Base-by-base conservation (phyloP, 2,888 invertebrate species). In the Anthophora plumipes region DNA sequence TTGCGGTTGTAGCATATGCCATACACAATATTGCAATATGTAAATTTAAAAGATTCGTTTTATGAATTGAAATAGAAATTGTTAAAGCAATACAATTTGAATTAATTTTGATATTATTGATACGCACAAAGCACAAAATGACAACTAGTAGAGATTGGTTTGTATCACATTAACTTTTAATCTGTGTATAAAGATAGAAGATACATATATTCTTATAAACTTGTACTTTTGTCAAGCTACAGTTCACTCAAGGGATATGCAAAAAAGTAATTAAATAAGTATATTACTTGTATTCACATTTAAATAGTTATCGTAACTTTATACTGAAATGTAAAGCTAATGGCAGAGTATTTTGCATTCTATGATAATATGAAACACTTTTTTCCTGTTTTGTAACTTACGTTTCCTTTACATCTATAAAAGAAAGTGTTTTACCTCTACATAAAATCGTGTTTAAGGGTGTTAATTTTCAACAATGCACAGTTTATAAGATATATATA, bases 301-400 rank as follows among this genome's bases (percentile, higher is more conserved):
- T 69, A 68, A 72, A 54, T 69, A 60, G 50, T 22, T 43, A 46
- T 50, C 14, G 31, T 52, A 69, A 69, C 17, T 72, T 69, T 60
- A 20, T 52, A 52, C 20, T 46, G 48, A 37, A 64, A 55, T 48
- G 46, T 78, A 72, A 71, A 78, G 64, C 54, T 73, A 80, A 39
- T 69, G 73, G 43, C 50, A 73, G 50, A 80, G 50, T 60, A 80
- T 73, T 73, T 73, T 69, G 4, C n/a, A 52, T 54, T 76, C 25
- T 46, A 59, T 25, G 77, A 72, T 80, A 76, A 83, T 59, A 82
- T 59, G 74, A 82, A 83, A 82, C 82, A 77, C 73, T 72, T 64
- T 39, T n/a, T 52, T 37, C 9, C 8, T 52, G 0, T 48, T n/a
- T 11, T 46, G 8, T 63, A n/a, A 22, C 60, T 60, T 50, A 50